These are phyloP conservation scores for Macrophya annulata DNA, from an alignment of 2,888 invertebrate species.

Conservation along the genomic window DNA sequence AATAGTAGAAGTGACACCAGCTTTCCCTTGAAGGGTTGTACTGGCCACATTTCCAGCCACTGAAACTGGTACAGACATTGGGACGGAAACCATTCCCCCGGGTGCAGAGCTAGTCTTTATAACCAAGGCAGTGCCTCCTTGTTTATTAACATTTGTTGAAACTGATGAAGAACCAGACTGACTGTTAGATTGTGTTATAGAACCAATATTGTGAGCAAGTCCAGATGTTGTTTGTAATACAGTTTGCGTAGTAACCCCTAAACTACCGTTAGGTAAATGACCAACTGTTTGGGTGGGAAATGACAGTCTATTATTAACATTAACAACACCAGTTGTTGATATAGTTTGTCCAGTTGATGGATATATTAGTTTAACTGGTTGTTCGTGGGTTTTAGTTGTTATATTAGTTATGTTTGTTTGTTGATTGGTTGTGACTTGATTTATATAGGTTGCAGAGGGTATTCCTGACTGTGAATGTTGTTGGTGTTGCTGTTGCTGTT, in stretches of 20 bases:
- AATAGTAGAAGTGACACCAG: constrained; percentile 81
- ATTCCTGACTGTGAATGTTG: constrained; percentile 69
- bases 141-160: constrained; percentile 47
- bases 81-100: constrained; percentile 78
- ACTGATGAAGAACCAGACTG: constrained; percentile 9
- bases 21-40: constrained; percentile 73
- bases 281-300: constrained; percentile 83
- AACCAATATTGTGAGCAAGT: constrained; percentile 70
- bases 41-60: constrained; percentile 68
- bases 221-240: constrained; percentile 82
- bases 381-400: constrained; percentile 72
- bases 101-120: constrained; percentile 78
- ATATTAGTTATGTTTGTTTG: constrained; percentile 61
- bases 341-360: constrained; percentile 75
- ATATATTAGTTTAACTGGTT: constrained; percentile 78
- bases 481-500: constrained; percentile 66
- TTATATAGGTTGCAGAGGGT: constrained; percentile 68
- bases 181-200: constrained; percentile 63
- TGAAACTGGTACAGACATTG: constrained; percentile 77
- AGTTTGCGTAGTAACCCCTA: constrained; percentile 82
- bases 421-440: constrained; percentile 68
- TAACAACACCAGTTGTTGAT: constrained; percentile 77
- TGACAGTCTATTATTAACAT: constrained; percentile 83
- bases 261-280: constrained; percentile 86
- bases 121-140: constrained; percentile 75